Evolutionary conservation across 2,113 vertebrate species (phyloP), one percentile per base, ranked within the genome.

Genomic region (Bagarius yarrelli): DNA sequence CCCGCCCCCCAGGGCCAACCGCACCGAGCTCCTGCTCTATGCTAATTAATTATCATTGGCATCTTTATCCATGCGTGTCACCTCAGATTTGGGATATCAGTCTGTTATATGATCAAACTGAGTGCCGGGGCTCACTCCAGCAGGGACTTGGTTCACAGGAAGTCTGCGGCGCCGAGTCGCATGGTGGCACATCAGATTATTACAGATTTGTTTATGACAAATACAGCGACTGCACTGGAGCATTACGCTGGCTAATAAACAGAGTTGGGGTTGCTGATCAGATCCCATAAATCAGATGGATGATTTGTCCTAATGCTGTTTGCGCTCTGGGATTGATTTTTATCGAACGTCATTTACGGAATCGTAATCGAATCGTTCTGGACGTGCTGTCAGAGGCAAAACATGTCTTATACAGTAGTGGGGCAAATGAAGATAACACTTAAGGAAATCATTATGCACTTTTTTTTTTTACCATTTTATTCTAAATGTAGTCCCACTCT

Each of bases 21-120:
- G 94, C 93, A 95, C 92, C 69, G 91, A 94, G 94, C 91, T 93
- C 94, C 91, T 90, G 93, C 92, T 94, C 93, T 92, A 95, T 95
- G 94, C 93, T 97, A 97, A 97, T 97, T 98, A 97, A 98, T 97
- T 97, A 97, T 93, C 94, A 93, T 94, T 97, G 96, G 95, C 95
- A 97, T 96, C 94, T 96, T 97, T 96, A 94, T 94, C 93, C 91
- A 94, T 93, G 95, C 92, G 90, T 96, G 95, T 97, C 95, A 95
- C 93, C 95, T 95, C 94, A 91, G 91, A 96, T 98, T 96, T 96
- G 95, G 92, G 90, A 80, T 94, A 93, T 95, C 93, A 94, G 95
- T 95, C 94, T 83, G 90, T 91, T 92, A 85, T 84, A 93, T 90
- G 94, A 93, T 94, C 91, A 95, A 94, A 93, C 87, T 50, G 86